Evolutionary conservation across 2,113 vertebrate genomes (phyloP), one percentile per base, ranked within the genome.

Genomic region (Leiothrix lutea): DNA sequence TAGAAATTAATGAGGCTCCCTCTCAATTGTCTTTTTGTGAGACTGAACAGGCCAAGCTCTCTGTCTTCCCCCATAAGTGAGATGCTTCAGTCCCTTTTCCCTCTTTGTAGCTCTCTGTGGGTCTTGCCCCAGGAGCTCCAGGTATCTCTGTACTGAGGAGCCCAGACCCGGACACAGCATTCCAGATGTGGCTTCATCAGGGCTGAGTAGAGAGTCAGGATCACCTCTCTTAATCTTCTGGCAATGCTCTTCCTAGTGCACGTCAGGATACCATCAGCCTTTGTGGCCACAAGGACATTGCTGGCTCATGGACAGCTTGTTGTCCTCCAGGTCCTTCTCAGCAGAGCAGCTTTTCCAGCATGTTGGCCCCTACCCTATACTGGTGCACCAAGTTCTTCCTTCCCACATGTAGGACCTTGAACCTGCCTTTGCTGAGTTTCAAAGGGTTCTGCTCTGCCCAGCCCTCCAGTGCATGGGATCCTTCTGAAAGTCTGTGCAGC

Each of bases 341-440:
- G 29, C 17, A 60, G 47, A 47, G 16, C 15, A 38, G 12, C 14
- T 60, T 75, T 75, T 61, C 29, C 24, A 82, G 54, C 24, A 40
- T 2, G 4, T 31, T 60, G 20, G 4, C 9, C 14, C 11, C 13
- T 14, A 18, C 1, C 7, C 21, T 40, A 9, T 40, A 47, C 7
- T 47, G 54, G 47, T 75, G 21, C 5, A 54, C 7, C n/a, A 40
- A n/a, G 9, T 13, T 61, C n/a, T 67, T 67, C 53, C 8, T 31
- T 54, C 24, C n/a, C n/a, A 40, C 3, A 2, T 58, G 7, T 18
- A n/a, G 19, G 19, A 45, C 12, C 10, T 19, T 45, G 38, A 44
- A 25, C 12, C 31, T 28, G 12, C 20, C 8, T 38, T 58, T 73
- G 26, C 51, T 17, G 36, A 14, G 24, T 53, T 67, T 18, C n/a